Evolutionary conservation across 2,888 invertebrate species (phyloP).

Genomic region (Nineta flava): DNA sequence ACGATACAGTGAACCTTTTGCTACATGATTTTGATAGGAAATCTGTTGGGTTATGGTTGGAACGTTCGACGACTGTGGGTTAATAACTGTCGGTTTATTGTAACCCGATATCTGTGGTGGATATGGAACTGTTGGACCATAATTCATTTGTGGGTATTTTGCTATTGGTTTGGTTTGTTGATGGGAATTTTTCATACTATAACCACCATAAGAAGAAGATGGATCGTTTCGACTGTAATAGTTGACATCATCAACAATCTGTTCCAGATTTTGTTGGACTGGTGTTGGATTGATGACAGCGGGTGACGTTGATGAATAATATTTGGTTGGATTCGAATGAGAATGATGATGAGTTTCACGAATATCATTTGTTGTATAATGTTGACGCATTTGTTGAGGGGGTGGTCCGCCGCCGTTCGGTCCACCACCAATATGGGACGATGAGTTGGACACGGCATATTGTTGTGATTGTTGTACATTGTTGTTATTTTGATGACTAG

Average conservation of each 20-base stretch:
- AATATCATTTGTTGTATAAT: background rate
- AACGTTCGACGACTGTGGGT: background rate
- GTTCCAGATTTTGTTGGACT: background rate
- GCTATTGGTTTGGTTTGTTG: background rate
- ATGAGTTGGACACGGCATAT: background rate
- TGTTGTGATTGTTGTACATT: background rate
- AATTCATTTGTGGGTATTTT: background rate
- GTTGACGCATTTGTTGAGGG: background rate
- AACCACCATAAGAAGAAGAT: background rate
- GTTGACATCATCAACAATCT: background rate
- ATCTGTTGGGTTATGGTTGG: background rate
- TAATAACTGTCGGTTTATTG: too few species aligned
- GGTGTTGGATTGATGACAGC: background rate
- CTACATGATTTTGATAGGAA: background rate
- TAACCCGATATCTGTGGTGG: background rate
- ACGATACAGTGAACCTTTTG: too few species aligned
- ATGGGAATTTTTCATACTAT: background rate
- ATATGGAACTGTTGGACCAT: conserved; percentile 1
- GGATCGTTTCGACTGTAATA: background rate
- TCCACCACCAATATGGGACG: background rate
- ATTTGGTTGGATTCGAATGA: background rate
- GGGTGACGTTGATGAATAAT: background rate
- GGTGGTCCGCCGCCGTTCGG: background rate
- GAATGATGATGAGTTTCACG: too few species aligned
- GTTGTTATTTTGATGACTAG: background rate